Percentiles rank a stretch among this genome's conserved stretches.
These are phyloP conservation scores for Panopea generosa DNA, from an alignment of 2,888 invertebrate genomes.

Conservation along the genomic window DNA sequence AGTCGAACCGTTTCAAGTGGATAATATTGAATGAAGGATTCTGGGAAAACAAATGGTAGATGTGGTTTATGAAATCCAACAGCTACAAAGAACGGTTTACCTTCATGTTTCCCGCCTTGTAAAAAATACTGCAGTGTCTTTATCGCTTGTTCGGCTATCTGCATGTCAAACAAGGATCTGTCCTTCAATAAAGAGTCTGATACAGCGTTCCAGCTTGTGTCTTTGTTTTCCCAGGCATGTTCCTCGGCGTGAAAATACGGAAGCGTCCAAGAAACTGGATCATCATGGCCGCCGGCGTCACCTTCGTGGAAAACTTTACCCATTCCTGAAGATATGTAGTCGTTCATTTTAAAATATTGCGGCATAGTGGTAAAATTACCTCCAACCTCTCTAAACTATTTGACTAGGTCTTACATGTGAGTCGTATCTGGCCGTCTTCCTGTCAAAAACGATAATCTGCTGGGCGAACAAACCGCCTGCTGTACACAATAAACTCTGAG, in stretches of 20 bases:
- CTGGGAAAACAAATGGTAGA: too few relatives aligned
- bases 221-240: too few relatives aligned
- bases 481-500: background rate
- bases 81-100: conserved; percentile 93
- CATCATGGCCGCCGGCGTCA: conserved; percentile 60
- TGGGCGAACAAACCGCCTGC: background rate
- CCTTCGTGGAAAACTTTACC: conserved; percentile 70
- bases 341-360: conserved; percentile 63
- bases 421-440: conserved; percentile 69
- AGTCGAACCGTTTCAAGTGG: too few relatives aligned
- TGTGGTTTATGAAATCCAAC: conserved; percentile 95
- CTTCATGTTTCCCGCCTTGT: too few relatives aligned
- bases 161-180: too few relatives aligned
- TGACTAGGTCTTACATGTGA: conserved; percentile 54
- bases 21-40: too few relatives aligned
- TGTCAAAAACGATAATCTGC: conserved; percentile 55
- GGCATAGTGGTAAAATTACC: too few relatives aligned
- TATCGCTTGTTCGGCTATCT: conserved; percentile 89
- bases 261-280: conserved; percentile 42
- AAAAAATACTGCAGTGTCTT: too few relatives aligned
- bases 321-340: conserved; percentile 58
- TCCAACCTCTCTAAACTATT: conserved; percentile 64
- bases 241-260: too few relatives aligned
- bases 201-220: conserved; percentile 62
- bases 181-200: conserved; percentile 89